Percentiles rank a stretch among this genome's conserved stretches.
Conservation (phyloP, 2,888 invertebrate genomes). For the Cephalotes varians region DNA sequence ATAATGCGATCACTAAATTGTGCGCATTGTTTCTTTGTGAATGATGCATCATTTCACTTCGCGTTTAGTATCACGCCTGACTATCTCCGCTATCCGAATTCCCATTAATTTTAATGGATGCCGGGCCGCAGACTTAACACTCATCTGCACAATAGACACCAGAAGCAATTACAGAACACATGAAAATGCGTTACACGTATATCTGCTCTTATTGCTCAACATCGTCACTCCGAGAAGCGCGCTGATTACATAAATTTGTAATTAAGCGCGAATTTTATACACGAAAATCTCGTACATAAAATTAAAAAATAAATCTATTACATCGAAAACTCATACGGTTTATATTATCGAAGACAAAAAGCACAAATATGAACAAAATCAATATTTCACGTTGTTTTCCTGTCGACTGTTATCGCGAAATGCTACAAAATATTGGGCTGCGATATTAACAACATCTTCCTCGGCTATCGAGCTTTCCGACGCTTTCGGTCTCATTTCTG, state of each 20-base stretch:
- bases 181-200: conserved; percentile 57
- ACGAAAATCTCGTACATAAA: not conserved
- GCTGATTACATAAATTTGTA: conserved; percentile 26
- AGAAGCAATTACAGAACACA: conserved; percentile 74
- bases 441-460: conserved; percentile 55
- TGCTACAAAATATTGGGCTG: conserved; percentile 11
- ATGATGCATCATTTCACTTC: conserved; percentile 68
- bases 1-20: conserved; percentile 19
- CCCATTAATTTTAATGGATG: conserved; percentile 83
- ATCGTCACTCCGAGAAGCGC: conserved; percentile 34
- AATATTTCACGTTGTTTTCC: not conserved
- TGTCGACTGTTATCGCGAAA: conserved; percentile 32
- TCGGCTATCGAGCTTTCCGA: conserved; percentile 24
- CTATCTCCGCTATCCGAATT: conserved; percentile 79
- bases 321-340: not conserved
- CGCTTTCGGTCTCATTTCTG: conserved; percentile 45
- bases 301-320: not conserved
- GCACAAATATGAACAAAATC: not conserved
- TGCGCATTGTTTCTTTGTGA: conserved; percentile 57
- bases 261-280: not conserved
- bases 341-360: not conserved
- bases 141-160: conserved; percentile 73
- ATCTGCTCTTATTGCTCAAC: conserved; percentile 17
- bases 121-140: conserved; percentile 77
- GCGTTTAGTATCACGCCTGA: conserved; percentile 66